These are phyloP conservation scores for Podotricha telesiphe DNA, from an alignment of 2,888 invertebrate genomes.

Conservation along the genomic window DNA sequence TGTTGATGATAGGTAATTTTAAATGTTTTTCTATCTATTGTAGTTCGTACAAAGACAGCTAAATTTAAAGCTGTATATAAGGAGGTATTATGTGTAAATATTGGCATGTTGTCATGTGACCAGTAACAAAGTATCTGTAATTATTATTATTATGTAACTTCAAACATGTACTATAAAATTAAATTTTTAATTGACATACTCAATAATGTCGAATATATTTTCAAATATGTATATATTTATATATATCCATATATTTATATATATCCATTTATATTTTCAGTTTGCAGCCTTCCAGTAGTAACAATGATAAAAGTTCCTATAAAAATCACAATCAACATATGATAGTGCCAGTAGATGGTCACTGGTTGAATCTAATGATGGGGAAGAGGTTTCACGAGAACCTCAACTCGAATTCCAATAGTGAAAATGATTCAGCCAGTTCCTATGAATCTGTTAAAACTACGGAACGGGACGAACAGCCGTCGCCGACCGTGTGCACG, in stretches of 20 bases:
- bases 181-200: too few relatives aligned
- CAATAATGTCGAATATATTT: neutral
- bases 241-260: neutral
- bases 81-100: too few relatives aligned
- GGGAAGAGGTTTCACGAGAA: slow-evolving; percentile 84
- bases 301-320: slow-evolving; percentile 78
- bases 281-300: slow-evolving; percentile 78
- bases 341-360: slow-evolving; percentile 82
- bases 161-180: too few relatives aligned
- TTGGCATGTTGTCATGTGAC: too few relatives aligned
- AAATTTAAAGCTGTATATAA: too few relatives aligned
- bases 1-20: slow-evolving; percentile 68
- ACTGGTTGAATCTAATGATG: slow-evolving; percentile 86
- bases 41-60: too few relatives aligned
- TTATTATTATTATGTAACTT: too few relatives aligned
- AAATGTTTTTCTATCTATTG: too few relatives aligned
- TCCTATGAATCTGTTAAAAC: slow-evolving; percentile 76
- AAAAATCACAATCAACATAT: slow-evolving; percentile 70
- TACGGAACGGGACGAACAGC: slow-evolving; percentile 80
- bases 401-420: slow-evolving; percentile 76
- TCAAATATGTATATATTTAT: too few relatives aligned
- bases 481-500: slow-evolving; percentile 83
- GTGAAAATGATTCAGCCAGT: slow-evolving; percentile 82
- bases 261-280: slow-evolving; percentile 50
- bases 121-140: too few relatives aligned